phyloP scores from a whole-genome alignment of 2,888 invertebrate species.

The Thereva nobilitata region DNA sequence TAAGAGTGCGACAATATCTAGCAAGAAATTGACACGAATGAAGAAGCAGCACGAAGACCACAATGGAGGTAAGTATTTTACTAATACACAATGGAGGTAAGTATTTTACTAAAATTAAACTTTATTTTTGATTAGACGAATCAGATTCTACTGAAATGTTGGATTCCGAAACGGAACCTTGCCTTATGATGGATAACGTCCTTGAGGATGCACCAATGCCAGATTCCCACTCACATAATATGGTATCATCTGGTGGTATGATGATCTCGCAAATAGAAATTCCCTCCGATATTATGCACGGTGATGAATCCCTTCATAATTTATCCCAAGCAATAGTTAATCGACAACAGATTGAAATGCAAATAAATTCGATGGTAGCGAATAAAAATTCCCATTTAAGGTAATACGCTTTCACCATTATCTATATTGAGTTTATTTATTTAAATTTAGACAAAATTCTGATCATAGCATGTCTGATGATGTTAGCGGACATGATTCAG shows the following conservation, averaged over 20 bases:
- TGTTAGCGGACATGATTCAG: constrained; percentile 58
- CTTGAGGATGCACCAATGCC: constrained; percentile 68
- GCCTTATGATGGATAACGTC: constrained; percentile 79
- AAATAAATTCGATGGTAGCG: constrained; percentile 52
- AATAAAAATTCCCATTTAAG: constrained; percentile 59
- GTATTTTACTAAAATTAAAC: constrained; percentile 2
- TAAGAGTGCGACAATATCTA: constrained; percentile 61
- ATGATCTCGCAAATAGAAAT: constrained; percentile 58
- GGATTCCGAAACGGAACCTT: constrained; percentile 82
- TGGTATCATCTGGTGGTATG: constrained; percentile 67
- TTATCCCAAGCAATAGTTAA: constrained; percentile 76
- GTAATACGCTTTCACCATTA: constrained; percentile 46
- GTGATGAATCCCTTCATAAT: constrained; percentile 74
- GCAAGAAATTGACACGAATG: constrained; percentile 46
- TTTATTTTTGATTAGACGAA: constrained; percentile 63
- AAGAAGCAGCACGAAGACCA: constrained; percentile 47
- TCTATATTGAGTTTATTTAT: constrained; percentile 11
- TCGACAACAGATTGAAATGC: constrained; percentile 69
- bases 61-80: constrained; percentile 49
- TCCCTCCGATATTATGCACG: constrained; percentile 56
- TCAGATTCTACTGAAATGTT: constrained; percentile 76
- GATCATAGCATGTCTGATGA: constrained; percentile 55
- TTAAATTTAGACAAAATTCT: constrained; percentile 38
- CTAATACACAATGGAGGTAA: too few relatives aligned
- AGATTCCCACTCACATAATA: constrained; percentile 69